These are phyloP conservation scores for Pogoniulus pusillus DNA, from an alignment of 2,797 vertebrate genomes.

Conservation along the genomic window DNA sequence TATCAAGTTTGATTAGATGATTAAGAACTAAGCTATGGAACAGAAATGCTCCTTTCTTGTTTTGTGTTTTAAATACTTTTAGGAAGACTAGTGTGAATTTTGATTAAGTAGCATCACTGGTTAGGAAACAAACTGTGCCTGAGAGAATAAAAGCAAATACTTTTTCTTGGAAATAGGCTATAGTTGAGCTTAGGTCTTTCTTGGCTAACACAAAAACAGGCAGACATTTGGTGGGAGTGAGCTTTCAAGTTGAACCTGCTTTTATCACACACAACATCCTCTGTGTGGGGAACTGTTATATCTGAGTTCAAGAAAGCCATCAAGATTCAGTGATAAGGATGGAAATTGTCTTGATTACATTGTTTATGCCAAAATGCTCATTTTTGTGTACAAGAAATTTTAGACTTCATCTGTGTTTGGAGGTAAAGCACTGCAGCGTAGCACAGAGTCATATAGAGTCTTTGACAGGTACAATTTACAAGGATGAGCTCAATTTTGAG, in stretches of 20 bases:
- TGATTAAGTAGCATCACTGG: slow-evolving; percentile 68
- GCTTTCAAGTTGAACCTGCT: slow-evolving; percentile 46
- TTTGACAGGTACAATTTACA: background rate
- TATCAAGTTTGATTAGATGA: slow-evolving; percentile 66
- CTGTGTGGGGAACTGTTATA: slow-evolving; percentile 69
- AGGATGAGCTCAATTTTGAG: background rate
- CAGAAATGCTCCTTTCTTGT: slow-evolving; percentile 51
- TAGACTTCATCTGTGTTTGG: slow-evolving; percentile 24
- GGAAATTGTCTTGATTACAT: slow-evolving; percentile 68
- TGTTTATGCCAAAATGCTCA: slow-evolving; percentile 71
- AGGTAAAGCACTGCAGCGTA: slow-evolving; percentile 2
- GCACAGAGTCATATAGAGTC: background rate
- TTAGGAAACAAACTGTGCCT: slow-evolving; percentile 72
- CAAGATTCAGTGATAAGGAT: slow-evolving; percentile 55
- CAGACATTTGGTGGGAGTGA: slow-evolving; percentile 59
- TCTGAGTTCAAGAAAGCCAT: slow-evolving; percentile 67
- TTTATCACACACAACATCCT: slow-evolving; percentile 55
- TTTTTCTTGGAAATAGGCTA: slow-evolving; percentile 67
- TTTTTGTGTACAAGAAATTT: slow-evolving; percentile 39
- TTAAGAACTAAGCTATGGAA: slow-evolving; percentile 56
- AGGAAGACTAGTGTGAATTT: slow-evolving; percentile 62
- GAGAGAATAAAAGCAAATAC: slow-evolving; percentile 57
- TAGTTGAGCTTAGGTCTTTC: slow-evolving; percentile 66
- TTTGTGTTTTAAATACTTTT: slow-evolving; percentile 72
- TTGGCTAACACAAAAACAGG: slow-evolving; percentile 55